These are phyloP conservation scores for Acanthoscelides obtectus DNA, from an alignment of 2,888 invertebrate genomes.

Conservation along the genomic window DNA sequence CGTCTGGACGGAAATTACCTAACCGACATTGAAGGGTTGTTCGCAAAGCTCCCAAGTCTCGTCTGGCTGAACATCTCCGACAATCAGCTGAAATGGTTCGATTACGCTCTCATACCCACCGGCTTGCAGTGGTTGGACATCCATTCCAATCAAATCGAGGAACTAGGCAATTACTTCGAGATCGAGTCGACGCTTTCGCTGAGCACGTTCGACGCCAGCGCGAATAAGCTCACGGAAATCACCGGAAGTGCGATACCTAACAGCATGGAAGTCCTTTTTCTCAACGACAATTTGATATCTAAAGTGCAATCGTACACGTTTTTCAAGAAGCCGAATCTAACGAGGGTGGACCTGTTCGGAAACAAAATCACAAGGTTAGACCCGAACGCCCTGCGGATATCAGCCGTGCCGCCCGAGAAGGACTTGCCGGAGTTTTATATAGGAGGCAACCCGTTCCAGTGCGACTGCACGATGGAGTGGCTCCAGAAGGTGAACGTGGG, in stretches of 20 bases:
- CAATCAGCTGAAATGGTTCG: slow-evolving; percentile 78
- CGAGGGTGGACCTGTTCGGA: slow-evolving; percentile 74
- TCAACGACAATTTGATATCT: slow-evolving; percentile 76
- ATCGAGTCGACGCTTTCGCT: slow-evolving; percentile 74
- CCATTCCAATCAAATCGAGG: slow-evolving; percentile 76
- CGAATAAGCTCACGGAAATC: slow-evolving; percentile 75
- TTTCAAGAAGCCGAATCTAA: slow-evolving; percentile 80
- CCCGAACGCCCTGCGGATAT: slow-evolving; percentile 71
- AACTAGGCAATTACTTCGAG: slow-evolving; percentile 80
- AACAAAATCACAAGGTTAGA: slow-evolving; percentile 74
- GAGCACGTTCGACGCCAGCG: slow-evolving; percentile 77
- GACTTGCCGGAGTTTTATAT: slow-evolving; percentile 77
- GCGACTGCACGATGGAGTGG: slow-evolving; percentile 91
- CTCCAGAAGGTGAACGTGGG: slow-evolving; percentile 74
- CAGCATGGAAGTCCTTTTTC: slow-evolving; percentile 71
- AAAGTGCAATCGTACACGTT: slow-evolving; percentile 84
- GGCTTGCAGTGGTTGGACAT: slow-evolving; percentile 82
- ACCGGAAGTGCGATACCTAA: slow-evolving; percentile 79
- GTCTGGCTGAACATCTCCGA: slow-evolving; percentile 84
- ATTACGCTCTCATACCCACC: slow-evolving; percentile 80
- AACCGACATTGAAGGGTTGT: slow-evolving; percentile 72
- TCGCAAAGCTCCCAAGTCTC: slow-evolving; percentile 74
- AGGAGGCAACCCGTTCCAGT: slow-evolving; percentile 80
- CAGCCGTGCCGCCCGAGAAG: slow-evolving; percentile 67
- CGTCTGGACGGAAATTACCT: slow-evolving; percentile 78